Percentiles rank a stretch among this genome's conserved stretches.
Conservation (phyloP, 2,113 vertebrate species). For the Tetrao urogallus region DNA sequence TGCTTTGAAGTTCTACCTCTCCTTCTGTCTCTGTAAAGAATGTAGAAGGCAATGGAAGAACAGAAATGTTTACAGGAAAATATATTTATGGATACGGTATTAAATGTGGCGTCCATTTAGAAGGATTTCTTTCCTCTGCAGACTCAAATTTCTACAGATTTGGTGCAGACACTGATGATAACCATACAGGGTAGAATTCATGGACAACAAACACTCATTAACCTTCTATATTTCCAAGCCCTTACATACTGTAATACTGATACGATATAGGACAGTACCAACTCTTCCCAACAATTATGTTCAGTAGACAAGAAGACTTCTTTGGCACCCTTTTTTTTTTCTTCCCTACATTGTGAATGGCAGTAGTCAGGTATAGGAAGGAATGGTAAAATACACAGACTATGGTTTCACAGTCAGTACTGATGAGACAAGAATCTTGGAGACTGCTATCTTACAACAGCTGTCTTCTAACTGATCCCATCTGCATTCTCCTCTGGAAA, state of each 20-base stretch:
- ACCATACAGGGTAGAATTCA: not conserved
- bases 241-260: not conserved
- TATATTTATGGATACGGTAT: not conserved
- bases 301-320: not conserved
- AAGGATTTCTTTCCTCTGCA: not conserved
- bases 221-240: not conserved
- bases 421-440: not conserved
- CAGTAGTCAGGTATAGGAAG: accelerated
- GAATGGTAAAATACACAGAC: not conserved
- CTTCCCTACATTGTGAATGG: not conserved
- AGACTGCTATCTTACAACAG: not conserved
- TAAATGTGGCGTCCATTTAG: not conserved
- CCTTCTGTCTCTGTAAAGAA: not conserved
- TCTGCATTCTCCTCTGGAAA: not conserved
- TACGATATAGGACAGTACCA: not conserved
- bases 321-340: not conserved
- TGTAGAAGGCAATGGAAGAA: not conserved
- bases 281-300: not conserved
- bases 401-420: not conserved
- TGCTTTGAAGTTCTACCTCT: not conserved
- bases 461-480: not conserved
- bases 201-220: not conserved
- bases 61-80: not conserved
- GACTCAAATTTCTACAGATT: not conserved
- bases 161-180: not conserved